phyloP scores from a whole-genome alignment of 2,888 invertebrate genomes.

The Rhamnusium bicolor region DNA sequence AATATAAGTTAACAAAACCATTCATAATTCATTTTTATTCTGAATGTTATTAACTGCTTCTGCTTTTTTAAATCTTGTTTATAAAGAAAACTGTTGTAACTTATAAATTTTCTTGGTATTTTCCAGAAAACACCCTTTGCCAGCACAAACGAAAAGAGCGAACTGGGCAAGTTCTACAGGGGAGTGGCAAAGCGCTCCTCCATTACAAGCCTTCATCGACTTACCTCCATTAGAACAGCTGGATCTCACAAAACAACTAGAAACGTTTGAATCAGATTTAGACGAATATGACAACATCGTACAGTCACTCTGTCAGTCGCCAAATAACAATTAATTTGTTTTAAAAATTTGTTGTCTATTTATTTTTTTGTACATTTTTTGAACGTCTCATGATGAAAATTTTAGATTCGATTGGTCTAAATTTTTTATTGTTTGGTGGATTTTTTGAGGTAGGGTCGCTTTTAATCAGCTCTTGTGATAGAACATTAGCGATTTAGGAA shows the following conservation, averaged over 20 bases:
- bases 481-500: neutral
- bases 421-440: constrained; percentile 20
- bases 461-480: neutral
- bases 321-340: constrained; percentile 71
- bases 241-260: constrained; percentile 79
- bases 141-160: constrained; percentile 80
- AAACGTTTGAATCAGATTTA: constrained; percentile 82
- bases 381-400: constrained; percentile 39
- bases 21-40: constrained; percentile 1
- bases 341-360: constrained; percentile 32
- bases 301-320: constrained; percentile 79
- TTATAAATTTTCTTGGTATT: constrained; percentile 28
- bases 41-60: constrained; percentile 38
- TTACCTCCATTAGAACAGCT: constrained; percentile 74
- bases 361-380: constrained; percentile 31
- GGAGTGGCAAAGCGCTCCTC: constrained; percentile 83
- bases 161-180: constrained; percentile 85
- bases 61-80: constrained; percentile 5
- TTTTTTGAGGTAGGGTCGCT: neutral
- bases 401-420: constrained; percentile 36
- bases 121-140: constrained; percentile 88
- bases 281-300: constrained; percentile 85
- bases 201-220: constrained; percentile 71
- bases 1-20: neutral
- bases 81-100: neutral